Conservation (phyloP, 1,140 invertebrate species). For the Diplogasteroides magnus region DNA sequence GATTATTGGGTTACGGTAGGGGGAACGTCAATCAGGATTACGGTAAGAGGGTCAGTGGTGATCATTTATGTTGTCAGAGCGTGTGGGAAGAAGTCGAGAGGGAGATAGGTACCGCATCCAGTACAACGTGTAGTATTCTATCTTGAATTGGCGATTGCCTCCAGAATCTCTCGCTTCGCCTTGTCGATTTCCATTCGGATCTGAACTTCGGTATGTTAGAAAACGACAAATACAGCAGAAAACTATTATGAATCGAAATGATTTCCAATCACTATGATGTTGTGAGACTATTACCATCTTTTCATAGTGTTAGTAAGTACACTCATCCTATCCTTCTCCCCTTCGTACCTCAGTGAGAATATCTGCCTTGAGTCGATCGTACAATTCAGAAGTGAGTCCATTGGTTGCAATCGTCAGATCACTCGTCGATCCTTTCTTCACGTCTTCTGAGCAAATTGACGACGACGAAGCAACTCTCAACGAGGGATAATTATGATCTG, state of each 20-base stretch:
- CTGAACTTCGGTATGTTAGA: not conserved
- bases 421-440: no score
- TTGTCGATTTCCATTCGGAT: not conserved
- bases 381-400: not conserved
- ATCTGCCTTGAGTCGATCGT: not conserved
- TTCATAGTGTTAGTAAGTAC: not conserved
- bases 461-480: not conserved
- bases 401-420: not conserved
- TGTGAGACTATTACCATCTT: no score
- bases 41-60: no score
- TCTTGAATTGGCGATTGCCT: not conserved
- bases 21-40: no score
- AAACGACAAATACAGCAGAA: not conserved
- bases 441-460: not conserved
- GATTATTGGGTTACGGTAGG: no score
- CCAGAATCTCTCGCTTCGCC: not conserved
- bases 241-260: no score
- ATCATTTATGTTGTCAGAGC: no score
- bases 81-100: not conserved
- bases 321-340: not conserved
- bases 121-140: no score
- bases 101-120: not conserved
- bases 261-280: no score
- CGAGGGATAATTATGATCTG: no score
- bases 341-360: not conserved